Base-by-base conservation (phyloP, 2,797 vertebrate genomes). In the Lacerta viridis region DNA sequence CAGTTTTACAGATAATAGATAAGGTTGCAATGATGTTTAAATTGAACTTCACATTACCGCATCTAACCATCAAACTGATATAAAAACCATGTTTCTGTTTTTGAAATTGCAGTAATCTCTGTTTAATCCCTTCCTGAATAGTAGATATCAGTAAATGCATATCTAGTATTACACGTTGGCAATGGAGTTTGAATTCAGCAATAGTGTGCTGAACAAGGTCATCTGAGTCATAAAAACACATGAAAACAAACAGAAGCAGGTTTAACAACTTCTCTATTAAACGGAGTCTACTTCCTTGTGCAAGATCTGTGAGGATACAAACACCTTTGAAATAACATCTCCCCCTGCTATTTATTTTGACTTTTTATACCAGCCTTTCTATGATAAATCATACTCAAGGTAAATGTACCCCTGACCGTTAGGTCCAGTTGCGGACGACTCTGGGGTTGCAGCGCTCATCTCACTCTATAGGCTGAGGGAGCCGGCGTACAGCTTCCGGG, bases 161-260 rank as follows among this genome's bases (percentile, higher is more conserved):
- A 94, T 84, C 94, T 86, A 92, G 88, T 94, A 87, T 83, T 92
- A 91, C 80, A 87, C 77, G 84, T 33, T 92, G 93, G 90, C 82
- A 94, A 74, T 84, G 87, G 55, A 76, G 83, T 91, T 91, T 91
- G 91, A 95, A 91, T 94, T 92, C 86, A 89, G 79, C 13, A 0
- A 88, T 27, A 23, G 91, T 87, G 90, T 89, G 71, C 86, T 95
- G 92, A 92, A 92, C 88, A 85, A 95, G 93, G 91, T 92, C 87
- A 87, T 90, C 93, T 46, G 86, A 93, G 88, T 80, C 87, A 84
- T 90, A 86, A 9, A 79, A 61, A 84, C 90, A 72, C 69, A 79
- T 36, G 75, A 93, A 92, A 93, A 90, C 87, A 93, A 93, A 87
- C 88, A 94, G 92, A 61, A 95, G 59, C 71, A 78, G 83, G 75